Evolutionary conservation across 1,140 invertebrate genomes (phyloP).

Genomic region (Mizuhopecten yessoensis): DNA sequence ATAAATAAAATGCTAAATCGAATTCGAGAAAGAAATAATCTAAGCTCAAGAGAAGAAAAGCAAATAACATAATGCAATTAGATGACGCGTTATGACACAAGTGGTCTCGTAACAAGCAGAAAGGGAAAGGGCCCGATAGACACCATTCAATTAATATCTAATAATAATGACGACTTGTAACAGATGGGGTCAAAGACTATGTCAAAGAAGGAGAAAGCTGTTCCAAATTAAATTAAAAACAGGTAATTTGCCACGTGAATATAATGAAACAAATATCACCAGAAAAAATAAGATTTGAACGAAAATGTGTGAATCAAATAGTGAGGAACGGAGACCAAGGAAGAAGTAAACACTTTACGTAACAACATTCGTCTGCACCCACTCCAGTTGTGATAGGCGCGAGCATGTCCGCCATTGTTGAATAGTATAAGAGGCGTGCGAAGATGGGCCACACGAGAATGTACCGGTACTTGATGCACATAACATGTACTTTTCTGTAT

Average conservation of each 20-base stretch:
- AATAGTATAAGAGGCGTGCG: constrained; percentile 15
- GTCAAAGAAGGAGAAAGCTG: constrained; percentile 32
- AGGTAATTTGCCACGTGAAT: neutral
- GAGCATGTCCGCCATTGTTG: constrained; percentile 23
- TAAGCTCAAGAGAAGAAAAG: neutral
- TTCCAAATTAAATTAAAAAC: constrained; percentile 18
- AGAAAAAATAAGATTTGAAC: neutral
- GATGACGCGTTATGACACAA: neutral
- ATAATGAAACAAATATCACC: neutral
- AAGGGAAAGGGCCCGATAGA: neutral
- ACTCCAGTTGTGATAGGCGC: neutral
- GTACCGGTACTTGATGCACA: constrained; percentile 31
- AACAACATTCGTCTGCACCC: neutral
- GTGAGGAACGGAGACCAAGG: neutral
- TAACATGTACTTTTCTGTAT: constrained; percentile 34
- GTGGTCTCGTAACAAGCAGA: neutral
- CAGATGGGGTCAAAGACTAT: constrained; percentile 12
- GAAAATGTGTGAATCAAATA: neutral
- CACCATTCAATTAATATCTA: constrained; percentile 3
- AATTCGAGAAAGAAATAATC: neutral
- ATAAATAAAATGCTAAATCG: too few species aligned
- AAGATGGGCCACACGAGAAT: neutral
- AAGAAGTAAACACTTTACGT: constrained; percentile 14
- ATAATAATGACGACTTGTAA: neutral
- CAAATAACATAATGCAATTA: neutral